Conservation (phyloP, 2,113 vertebrate species). For the Oceanites oceanicus region DNA sequence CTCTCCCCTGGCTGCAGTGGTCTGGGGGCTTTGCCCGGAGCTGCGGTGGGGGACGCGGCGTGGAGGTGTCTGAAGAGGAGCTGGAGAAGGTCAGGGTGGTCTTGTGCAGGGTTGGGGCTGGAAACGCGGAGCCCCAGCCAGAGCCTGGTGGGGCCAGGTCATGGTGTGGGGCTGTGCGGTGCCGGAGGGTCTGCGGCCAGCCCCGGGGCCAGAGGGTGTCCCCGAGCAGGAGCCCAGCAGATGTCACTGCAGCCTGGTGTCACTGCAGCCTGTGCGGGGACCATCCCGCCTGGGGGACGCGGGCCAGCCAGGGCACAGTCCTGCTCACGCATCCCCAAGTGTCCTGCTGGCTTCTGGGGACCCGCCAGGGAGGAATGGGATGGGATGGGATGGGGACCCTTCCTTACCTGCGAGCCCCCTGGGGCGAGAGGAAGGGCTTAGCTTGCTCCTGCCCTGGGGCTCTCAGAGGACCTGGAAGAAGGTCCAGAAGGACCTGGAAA, state of each 20-base stretch:
- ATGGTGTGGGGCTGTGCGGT: rapidly evolving
- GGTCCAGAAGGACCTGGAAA: neutral
- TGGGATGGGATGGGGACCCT: rapidly evolving
- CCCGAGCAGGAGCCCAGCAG: neutral
- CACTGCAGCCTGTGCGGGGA: neutral
- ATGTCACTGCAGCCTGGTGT: slow-evolving; percentile 17
- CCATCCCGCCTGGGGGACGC: neutral
- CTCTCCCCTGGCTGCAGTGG: neutral
- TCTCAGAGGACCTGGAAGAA: rapidly evolving
- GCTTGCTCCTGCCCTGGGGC: neutral
- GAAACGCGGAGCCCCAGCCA: rapidly evolving
- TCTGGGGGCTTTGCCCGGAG: neutral
- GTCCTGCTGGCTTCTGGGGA: neutral
- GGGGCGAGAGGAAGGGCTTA: neutral
- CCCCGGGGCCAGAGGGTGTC: neutral
- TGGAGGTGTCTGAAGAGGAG: neutral
- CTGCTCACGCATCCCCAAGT: neutral
- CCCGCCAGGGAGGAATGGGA: neutral
- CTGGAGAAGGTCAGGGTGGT: neutral
- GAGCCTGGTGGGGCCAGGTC: neutral
- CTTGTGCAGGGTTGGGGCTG: neutral
- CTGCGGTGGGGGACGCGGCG: rapidly evolving
- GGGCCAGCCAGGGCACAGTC: neutral
- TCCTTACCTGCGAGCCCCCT: rapidly evolving
- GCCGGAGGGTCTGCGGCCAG: neutral